These are phyloP conservation scores for Diploptera punctata DNA, from an alignment of 2,888 invertebrate species.

Conservation along the genomic window DNA sequence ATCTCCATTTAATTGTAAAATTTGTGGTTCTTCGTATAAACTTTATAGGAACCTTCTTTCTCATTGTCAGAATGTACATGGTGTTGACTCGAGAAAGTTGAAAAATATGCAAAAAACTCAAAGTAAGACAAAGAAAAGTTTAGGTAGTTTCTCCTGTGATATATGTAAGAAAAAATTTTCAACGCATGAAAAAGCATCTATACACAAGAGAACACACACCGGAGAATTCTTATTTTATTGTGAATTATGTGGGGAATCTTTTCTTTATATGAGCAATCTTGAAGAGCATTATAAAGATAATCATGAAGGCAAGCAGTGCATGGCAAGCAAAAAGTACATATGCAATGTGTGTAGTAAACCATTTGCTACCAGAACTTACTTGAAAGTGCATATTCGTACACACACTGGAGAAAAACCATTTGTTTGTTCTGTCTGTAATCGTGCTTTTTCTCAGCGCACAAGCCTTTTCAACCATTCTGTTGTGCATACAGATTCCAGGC, in stretches of 20 bases:
- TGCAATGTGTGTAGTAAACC: background rate
- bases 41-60: constrained; percentile 61
- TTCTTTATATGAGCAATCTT: background rate
- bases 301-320: constrained; percentile 52
- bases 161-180: constrained; percentile 31
- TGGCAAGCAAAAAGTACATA: background rate
- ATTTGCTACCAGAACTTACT: constrained; percentile 7
- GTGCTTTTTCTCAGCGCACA: constrained; percentile 68
- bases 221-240: constrained; percentile 6
- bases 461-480: constrained; percentile 67
- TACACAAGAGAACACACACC: constrained; percentile 20
- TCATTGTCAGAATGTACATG: constrained; percentile 49
- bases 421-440: constrained; percentile 57
- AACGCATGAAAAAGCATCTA: constrained; percentile 13
- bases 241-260: background rate
- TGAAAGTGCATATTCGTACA: constrained; percentile 52
- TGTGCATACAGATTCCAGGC: constrained; percentile 59
- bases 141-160: constrained; percentile 17
- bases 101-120: constrained; percentile 48
- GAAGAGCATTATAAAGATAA: constrained; percentile 42
- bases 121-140: constrained; percentile 51
- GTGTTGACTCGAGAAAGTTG: background rate
- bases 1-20: constrained; percentile 48
- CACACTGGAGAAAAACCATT: constrained; percentile 56
- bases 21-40: constrained; percentile 52